A percentile compares a stretch with the other conserved stretches of the same genome.
Conservation (phyloP, 1,140 invertebrate species). For the Probaryconus sp. region DNA sequence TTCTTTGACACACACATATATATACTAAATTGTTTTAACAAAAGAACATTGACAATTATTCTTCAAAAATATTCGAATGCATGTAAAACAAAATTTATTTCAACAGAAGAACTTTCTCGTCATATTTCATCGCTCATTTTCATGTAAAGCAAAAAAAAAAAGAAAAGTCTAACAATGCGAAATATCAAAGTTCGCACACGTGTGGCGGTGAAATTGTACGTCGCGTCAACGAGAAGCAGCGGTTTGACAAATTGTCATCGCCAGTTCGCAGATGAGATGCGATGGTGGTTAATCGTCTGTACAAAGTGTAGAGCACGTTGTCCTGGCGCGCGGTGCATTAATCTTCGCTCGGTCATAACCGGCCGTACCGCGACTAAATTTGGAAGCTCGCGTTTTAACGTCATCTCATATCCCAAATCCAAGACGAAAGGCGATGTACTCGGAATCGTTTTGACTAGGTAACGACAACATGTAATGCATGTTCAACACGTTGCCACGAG, state of each 20-base stretch:
- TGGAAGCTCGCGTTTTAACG: slow-evolving; percentile 29
- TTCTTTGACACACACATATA: too few species aligned
- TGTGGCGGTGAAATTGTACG: slow-evolving; percentile 9
- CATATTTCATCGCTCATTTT: slow-evolving; percentile 9
- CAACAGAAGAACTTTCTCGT: not conserved
- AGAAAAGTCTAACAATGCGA: not conserved
- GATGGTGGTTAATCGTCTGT: slow-evolving; percentile 22
- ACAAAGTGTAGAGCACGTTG: slow-evolving; percentile 10
- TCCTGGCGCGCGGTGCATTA: not conserved
- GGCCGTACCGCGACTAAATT: slow-evolving; percentile 23
- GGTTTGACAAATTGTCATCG: slow-evolving; percentile 22
- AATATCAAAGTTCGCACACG: slow-evolving; percentile 8
- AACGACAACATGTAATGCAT: slow-evolving; percentile 22
- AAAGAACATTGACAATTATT: too few species aligned
- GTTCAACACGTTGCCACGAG: slow-evolving; percentile 17
- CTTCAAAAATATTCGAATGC: too few species aligned
- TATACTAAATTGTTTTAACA: too few species aligned
- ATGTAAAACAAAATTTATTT: too few species aligned
- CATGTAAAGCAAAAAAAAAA: not conserved
- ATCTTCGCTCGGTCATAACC: slow-evolving; percentile 19
- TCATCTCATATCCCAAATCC: slow-evolving; percentile 18
- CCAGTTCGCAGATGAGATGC: slow-evolving; percentile 6
- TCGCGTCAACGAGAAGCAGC: slow-evolving; percentile 14
- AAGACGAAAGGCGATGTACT: slow-evolving; percentile 1
- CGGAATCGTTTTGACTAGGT: slow-evolving; percentile 1